Conservation (phyloP, 2,113 vertebrate genomes). For the Halichoerus grypus region DNA sequence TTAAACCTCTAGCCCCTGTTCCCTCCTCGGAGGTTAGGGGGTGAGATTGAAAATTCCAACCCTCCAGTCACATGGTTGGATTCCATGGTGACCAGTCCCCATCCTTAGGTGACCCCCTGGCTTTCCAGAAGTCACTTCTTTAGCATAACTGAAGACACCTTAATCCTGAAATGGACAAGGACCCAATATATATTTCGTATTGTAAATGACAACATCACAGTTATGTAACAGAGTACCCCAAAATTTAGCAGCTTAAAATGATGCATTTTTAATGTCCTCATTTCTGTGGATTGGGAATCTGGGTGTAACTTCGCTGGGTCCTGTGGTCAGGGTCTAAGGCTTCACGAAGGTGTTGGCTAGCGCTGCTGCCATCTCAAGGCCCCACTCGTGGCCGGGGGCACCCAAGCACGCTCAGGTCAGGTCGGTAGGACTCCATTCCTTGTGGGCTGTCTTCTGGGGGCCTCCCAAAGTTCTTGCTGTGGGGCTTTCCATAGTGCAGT, state of each 20-base stretch:
- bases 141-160: not conserved
- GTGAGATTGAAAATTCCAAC: not conserved
- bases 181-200: no score
- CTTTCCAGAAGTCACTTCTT: not conserved
- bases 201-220: not conserved
- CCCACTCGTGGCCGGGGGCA: not conserved
- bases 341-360: not conserved
- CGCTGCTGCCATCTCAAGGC: not conserved
- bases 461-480: not conserved
- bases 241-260: not conserved
- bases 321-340: not conserved
- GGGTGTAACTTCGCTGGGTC: not conserved
- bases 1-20: not conserved
- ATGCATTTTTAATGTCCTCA: not conserved
- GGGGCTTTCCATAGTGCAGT: not conserved
- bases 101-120: not conserved
- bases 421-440: not conserved
- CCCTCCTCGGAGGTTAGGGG: not conserved
- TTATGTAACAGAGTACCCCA: accelerated
- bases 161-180: not conserved
- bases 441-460: not conserved
- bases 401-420: not conserved
- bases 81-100: not conserved
- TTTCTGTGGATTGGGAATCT: not conserved
- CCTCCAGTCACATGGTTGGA: not conserved